A percentile compares a stretch with the other conserved stretches of the same genome.
Conservation (phyloP, 2,888 invertebrate species). For the Brenthis hecate region DNA sequence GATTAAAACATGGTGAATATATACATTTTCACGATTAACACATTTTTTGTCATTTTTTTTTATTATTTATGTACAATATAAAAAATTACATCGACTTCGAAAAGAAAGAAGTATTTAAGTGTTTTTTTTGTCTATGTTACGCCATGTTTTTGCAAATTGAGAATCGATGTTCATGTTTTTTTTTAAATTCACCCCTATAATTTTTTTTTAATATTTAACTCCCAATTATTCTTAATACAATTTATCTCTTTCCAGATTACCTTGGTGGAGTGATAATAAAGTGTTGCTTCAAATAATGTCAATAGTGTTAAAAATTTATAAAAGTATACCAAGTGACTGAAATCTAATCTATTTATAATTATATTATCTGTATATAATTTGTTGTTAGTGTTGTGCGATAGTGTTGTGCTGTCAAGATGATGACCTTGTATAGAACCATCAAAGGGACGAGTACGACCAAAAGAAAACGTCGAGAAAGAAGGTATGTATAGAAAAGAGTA, state of each 20-base stretch:
- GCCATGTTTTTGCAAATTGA: no score
- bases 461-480: conserved; percentile 79
- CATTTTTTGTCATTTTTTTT: no score
- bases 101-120: no score
- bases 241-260: conserved; percentile 16
- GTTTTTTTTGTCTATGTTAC: no score
- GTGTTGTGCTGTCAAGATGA: conserved; percentile 68
- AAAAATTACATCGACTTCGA: no score
- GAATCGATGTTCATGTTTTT: no score
- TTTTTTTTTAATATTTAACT: no score
- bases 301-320: conserved; percentile 8
- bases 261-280: conserved; percentile 3
- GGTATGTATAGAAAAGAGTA: conserved; percentile 50
- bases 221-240: not conserved
- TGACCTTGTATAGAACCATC: conserved; percentile 82
- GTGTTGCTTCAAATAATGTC: conserved; percentile 19
- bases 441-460: conserved; percentile 79
- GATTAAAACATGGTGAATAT: no score
- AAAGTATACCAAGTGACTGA: conserved; percentile 3
- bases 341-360: conserved; percentile 27
- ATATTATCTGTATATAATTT: conserved; percentile 33
- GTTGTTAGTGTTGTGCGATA: conserved; percentile 39
- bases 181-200: no score
- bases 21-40: no score
- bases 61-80: no score